A percentile compares a stretch with the other conserved stretches of the same genome.
These are phyloP conservation scores for Eupithecia dodoneata DNA, from an alignment of 2,888 invertebrate species.

Conservation along the genomic window DNA sequence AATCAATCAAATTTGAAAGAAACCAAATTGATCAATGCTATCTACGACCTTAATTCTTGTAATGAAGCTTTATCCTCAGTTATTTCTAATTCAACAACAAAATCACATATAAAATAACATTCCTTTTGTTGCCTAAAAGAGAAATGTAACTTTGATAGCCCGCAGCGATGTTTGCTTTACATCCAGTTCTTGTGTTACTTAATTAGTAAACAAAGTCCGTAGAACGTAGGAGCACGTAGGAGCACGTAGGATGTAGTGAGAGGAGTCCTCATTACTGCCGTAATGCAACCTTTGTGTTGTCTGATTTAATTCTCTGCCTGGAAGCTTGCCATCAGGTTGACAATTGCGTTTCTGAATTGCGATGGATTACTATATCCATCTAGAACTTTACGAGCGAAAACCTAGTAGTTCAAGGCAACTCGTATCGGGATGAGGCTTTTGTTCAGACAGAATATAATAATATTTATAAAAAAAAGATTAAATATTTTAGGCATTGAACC, in stretches of 20 bases:
- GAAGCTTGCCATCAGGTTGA: conserved; percentile 22
- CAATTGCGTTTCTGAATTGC: background rate
- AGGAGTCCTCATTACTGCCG: conserved; percentile 31
- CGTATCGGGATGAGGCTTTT: background rate
- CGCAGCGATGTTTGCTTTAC: background rate
- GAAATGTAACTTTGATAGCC: conserved; percentile 1
- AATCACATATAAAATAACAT: background rate
- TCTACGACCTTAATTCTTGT: too few relatives aligned
- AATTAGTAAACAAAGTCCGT: conserved; percentile 17
- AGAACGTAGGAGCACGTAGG: conserved; percentile 2
- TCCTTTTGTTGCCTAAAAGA: background rate
- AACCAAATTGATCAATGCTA: too few relatives aligned
- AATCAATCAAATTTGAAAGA: too few relatives aligned
- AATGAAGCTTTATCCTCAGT: too few relatives aligned
- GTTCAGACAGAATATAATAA: background rate
- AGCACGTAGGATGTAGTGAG: conserved; percentile 18
- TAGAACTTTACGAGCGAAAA: background rate
- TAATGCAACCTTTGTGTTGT: conserved; percentile 37
- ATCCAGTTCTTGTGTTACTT: conserved; percentile 10
- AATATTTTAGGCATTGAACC: too few relatives aligned
- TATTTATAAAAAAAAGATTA: too few relatives aligned
- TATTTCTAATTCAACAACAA: too few relatives aligned
- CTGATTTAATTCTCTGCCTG: conserved; percentile 32
- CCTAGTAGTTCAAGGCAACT: background rate
- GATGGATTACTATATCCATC: background rate